Evolutionary conservation across 2,888 invertebrate species (phyloP), one percentile per base, ranked within the genome.

Genomic region (Noctua comes): DNA sequence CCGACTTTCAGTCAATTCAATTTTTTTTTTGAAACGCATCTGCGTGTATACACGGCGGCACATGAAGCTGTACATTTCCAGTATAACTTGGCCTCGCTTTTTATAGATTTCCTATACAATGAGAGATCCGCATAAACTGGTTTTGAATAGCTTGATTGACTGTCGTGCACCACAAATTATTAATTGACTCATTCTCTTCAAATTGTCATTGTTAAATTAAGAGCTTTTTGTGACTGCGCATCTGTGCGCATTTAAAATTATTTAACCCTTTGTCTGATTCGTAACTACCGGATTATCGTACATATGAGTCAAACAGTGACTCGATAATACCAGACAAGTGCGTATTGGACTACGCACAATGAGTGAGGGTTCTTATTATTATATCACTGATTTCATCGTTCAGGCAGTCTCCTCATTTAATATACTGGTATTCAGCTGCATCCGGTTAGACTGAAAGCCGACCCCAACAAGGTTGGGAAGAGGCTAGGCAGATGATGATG

Each of bases 231-330:
- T 31, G 59, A 6, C 13, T 57, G n/a, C 57, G 57, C 57, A 11
- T 24, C n/a, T 13, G 13, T n/a, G 13, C 57, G 27, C 59, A 27
- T 59, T 59, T 16, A 27, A 0, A 59, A 59, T 59, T 59, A 16
- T 27, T 62, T 21, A 10, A 62, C 31, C 18, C 18, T 62, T 62
- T 40, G 24, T 65, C n/a, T 65, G 65, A 65, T 65, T 65, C 5
- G 27, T 40, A 21, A 48, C 27, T 51, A 27, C 8, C n/a, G 8
- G 21, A 21, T 65, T 65, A 76, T 76, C 31, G 1, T 46, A 57
- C 16, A 46, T 10, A 46, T 76, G 54, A 57, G 36, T 66, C 76
- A 77, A 31, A 36, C 31, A n/a, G 40, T 76, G 43, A 65, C 31
- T n/a, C 54, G 46, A 65, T 11, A 40, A 16, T n/a, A 40, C 1